Evolutionary conservation across 1,140 invertebrate genomes (phyloP).

Genomic region (Diorhabda sublineata): DNA sequence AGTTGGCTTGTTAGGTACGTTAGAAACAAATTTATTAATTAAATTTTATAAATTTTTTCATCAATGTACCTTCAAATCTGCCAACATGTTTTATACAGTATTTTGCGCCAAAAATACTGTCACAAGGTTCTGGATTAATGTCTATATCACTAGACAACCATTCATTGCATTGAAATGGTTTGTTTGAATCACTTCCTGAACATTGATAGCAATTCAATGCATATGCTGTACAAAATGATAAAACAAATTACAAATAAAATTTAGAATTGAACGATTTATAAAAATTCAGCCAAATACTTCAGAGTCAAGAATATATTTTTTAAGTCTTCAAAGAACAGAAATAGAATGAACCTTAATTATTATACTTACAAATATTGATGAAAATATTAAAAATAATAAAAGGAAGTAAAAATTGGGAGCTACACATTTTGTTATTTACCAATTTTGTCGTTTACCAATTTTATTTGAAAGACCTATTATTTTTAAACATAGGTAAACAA

Average conservation of each 20-base stretch:
- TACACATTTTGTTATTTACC: too few relatives aligned
- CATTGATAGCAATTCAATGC: slow-evolving; percentile 86
- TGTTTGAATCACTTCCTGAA: slow-evolving; percentile 69
- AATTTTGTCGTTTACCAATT: too few relatives aligned
- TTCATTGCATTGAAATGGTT: slow-evolving; percentile 86
- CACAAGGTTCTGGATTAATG: slow-evolving; percentile 67
- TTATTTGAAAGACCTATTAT: too few relatives aligned
- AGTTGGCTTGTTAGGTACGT: background rate
- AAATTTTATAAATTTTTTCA: background rate
- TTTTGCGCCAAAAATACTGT: slow-evolving; percentile 73
- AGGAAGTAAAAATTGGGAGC: too few relatives aligned
- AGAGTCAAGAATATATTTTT: too few relatives aligned
- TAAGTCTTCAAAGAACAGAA: too few relatives aligned
- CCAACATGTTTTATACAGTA: slow-evolving; percentile 94
- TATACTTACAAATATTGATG: too few relatives aligned
- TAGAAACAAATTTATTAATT: background rate
- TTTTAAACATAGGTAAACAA: too few relatives aligned
- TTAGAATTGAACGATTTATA: too few relatives aligned
- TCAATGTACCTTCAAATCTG: slow-evolving; percentile 79
- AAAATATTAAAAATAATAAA: too few relatives aligned
- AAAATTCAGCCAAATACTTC: too few relatives aligned
- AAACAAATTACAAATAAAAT: background rate
- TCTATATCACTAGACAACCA: slow-evolving; percentile 68
- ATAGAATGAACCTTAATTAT: too few relatives aligned
- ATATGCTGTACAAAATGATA: slow-evolving; percentile 48